These are phyloP conservation scores for Alentia gelatinosa DNA, from an alignment of 2,888 invertebrate genomes.

Conservation along the genomic window DNA sequence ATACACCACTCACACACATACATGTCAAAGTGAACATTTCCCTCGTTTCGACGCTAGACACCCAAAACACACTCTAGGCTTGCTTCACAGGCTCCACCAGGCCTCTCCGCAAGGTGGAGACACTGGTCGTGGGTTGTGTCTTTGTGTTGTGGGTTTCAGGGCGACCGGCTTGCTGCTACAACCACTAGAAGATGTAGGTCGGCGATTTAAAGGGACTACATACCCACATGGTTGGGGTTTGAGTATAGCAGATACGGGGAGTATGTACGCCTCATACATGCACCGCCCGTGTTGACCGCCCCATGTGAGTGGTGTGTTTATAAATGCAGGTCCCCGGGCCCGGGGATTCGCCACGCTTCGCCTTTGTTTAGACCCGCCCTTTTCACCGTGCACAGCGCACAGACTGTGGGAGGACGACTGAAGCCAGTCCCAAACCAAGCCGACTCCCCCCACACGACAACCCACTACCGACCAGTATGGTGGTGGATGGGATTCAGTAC, in stretches of 20 bases:
- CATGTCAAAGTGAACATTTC: background rate
- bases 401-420: background rate
- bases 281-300: background rate
- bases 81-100: background rate
- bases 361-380: background rate
- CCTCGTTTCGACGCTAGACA: background rate
- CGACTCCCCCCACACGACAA: too few species aligned
- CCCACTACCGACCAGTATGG: too few species aligned
- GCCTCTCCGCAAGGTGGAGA: background rate
- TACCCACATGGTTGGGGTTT: background rate
- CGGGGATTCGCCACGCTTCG: background rate
- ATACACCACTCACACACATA: too few species aligned
- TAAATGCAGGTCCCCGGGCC: too few species aligned
- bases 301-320: background rate
- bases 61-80: background rate
- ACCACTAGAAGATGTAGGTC: background rate
- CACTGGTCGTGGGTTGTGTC: background rate
- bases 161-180: background rate
- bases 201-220: background rate
- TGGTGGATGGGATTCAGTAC: too few species aligned
- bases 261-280: background rate
- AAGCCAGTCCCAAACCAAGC: background rate
- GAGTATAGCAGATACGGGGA: background rate
- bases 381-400: background rate
- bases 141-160: conserved; percentile 25